A percentile compares a stretch with the other conserved stretches of the same genome.
phyloP scores from a whole-genome alignment of 2,888 invertebrate genomes.

The Sturmia bella region DNA sequence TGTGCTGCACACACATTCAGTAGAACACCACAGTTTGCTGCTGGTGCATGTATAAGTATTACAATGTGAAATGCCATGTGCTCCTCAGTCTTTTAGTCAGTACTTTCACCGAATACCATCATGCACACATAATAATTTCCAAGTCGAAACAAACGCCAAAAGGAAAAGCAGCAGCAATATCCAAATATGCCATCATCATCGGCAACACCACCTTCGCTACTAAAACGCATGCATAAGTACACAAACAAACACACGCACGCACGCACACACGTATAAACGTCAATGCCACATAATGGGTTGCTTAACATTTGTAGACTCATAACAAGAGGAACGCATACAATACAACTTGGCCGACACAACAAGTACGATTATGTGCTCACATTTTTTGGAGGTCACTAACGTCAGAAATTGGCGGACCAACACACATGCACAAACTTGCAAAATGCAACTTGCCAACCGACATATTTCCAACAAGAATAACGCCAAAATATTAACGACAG shows the following conservation, averaged over 20 bases:
- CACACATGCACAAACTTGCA: slow-evolving; percentile 1
- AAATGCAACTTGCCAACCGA: slow-evolving; percentile 9
- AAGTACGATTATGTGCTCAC: slow-evolving; percentile 27
- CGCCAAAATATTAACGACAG: slow-evolving; percentile 67
- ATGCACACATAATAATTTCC: slow-evolving; percentile 40
- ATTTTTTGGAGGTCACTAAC: slow-evolving; percentile 69
- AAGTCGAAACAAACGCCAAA: slow-evolving; percentile 68
- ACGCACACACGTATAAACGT: neutral
- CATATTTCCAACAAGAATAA: slow-evolving; percentile 59
- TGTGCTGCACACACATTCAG: slow-evolving; percentile 23
- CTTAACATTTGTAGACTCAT: slow-evolving; percentile 40
- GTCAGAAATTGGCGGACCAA: slow-evolving; percentile 64
- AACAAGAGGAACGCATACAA: slow-evolving; percentile 47
- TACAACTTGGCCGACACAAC: slow-evolving; percentile 33
- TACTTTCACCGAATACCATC: slow-evolving; percentile 48
- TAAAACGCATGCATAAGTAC: neutral
- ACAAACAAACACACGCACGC: slow-evolving; percentile 15
- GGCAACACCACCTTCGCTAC: slow-evolving; percentile 49
- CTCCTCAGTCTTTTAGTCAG: slow-evolving; percentile 43
- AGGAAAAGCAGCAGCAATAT: slow-evolving; percentile 60
- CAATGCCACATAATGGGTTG: slow-evolving; percentile 29
- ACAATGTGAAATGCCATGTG: slow-evolving; percentile 51
- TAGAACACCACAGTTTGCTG: slow-evolving; percentile 47
- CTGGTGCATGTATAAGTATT: slow-evolving; percentile 52
- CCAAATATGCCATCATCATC: slow-evolving; percentile 48